Conservation (phyloP, 2,888 invertebrate genomes). For the Bruchidius siliquastri region DNA sequence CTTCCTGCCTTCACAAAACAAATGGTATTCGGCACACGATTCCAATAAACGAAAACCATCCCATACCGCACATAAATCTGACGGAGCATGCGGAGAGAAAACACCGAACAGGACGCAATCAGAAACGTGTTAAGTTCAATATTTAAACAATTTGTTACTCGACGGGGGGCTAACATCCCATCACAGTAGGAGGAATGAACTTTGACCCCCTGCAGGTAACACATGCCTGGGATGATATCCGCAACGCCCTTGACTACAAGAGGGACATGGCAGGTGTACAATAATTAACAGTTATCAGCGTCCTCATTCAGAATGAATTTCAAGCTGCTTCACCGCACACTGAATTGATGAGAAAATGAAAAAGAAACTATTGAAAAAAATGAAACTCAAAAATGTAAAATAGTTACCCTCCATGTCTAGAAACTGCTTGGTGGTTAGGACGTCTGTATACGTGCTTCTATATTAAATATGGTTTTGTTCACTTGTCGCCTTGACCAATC, state of each 20-base stretch:
- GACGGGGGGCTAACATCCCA: conserved; percentile 28
- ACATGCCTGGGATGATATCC: conserved; percentile 23
- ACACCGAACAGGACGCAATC: conserved; percentile 20
- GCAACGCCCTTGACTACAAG: conserved; percentile 7
- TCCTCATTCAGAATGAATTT: too few species aligned
- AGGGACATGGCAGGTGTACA: background rate
- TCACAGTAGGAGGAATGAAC: conserved; percentile 30
- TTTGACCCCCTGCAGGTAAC: conserved; percentile 30
- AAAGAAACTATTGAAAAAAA: too few species aligned
- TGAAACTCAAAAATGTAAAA: too few species aligned
- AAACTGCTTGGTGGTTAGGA: too few species aligned
- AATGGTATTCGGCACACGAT: background rate
- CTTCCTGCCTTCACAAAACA: too few species aligned
- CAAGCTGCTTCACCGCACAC: too few species aligned
- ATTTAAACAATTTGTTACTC: conserved; percentile 37
- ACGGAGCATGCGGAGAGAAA: background rate
- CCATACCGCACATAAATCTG: background rate
- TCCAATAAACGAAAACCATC: background rate
- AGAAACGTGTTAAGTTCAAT: conserved; percentile 35
- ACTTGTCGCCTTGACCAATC: too few species aligned
- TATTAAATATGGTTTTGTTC: too few species aligned
- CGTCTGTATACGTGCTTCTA: too few species aligned
- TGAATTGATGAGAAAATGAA: too few species aligned
- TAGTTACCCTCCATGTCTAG: too few species aligned
- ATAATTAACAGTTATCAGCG: too few species aligned